These are phyloP conservation scores for Poecilia wingei DNA, from an alignment of 2,797 vertebrate species.

Conservation along the genomic window DNA sequence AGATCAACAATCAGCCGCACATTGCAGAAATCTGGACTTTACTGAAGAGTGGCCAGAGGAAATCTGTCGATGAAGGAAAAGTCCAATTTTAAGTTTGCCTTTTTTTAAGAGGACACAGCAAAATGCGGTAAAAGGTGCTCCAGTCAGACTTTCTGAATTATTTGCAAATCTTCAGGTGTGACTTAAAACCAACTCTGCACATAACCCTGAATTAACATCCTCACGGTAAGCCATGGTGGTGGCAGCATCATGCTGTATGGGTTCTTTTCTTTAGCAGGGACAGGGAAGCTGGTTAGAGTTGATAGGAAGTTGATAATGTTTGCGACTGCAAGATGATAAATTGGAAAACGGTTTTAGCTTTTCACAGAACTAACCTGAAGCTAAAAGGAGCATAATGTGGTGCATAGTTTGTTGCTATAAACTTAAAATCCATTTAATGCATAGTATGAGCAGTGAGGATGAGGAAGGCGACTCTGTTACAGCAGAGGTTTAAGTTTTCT, in stretches of 20 bases:
- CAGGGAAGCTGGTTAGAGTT: neutral
- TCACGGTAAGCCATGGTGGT: neutral
- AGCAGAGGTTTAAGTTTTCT: conserved; percentile 18
- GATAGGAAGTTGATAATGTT: neutral
- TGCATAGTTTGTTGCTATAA: neutral
- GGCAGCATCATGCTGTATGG: neutral
- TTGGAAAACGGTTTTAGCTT: neutral
- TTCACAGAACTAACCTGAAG: neutral
- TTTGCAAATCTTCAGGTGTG: neutral
- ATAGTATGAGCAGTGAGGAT: conserved; percentile 10
- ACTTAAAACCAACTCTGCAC: neutral
- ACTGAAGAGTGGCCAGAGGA: neutral
- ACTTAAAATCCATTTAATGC: conserved; percentile 34
- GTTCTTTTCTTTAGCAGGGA: neutral
- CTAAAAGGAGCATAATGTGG: neutral
- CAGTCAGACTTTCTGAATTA: neutral
- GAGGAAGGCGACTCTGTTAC: conserved; percentile 1
- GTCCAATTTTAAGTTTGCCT: neutral
- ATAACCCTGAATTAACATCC: neutral
- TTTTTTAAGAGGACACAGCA: neutral
- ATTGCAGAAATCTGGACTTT: neutral
- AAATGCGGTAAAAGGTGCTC: neutral
- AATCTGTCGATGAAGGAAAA: neutral
- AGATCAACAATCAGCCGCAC: neutral
- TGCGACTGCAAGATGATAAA: neutral